Percentiles rank a stretch among this genome's conserved stretches.
Evolutionary conservation across 2,113 vertebrate species (phyloP).

Genomic region (Notechis scutatus): DNA sequence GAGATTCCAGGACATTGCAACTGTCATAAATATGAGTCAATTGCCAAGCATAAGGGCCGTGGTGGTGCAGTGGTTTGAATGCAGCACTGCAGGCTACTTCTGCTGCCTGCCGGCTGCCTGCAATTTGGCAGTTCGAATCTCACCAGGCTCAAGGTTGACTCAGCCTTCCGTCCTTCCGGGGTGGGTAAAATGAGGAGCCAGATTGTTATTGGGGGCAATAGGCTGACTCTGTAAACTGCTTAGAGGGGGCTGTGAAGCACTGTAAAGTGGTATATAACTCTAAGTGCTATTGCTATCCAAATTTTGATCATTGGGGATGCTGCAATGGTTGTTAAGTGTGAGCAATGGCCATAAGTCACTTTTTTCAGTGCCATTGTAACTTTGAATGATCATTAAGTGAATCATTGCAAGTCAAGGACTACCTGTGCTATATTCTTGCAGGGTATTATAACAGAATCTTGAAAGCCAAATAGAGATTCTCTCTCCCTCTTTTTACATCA

Average conservation of each 20-base stretch:
- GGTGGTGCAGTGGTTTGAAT: too few relatives aligned
- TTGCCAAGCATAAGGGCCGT: neutral
- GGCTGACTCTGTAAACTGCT: too few relatives aligned
- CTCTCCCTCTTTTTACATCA: neutral
- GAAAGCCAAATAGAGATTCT: neutral
- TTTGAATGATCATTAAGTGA: neutral
- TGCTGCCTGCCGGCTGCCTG: too few relatives aligned
- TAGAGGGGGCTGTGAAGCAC: too few relatives aligned
- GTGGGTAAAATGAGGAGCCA: too few relatives aligned
- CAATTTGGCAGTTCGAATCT: too few relatives aligned
- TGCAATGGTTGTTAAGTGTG: neutral
- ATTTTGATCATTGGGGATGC: neutral
- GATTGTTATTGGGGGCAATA: too few relatives aligned
- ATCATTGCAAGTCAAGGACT: neutral
- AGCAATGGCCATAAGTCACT: neutral
- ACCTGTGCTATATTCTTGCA: neutral
- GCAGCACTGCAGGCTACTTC: too few relatives aligned
- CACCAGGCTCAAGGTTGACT: too few relatives aligned
- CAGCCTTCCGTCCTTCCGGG: too few relatives aligned
- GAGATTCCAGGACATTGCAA: neutral
- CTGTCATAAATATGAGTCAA: neutral
- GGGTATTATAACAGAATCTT: neutral
- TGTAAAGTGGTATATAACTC: too few relatives aligned
- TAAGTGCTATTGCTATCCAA: neutral
- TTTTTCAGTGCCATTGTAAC: neutral